Base-by-base conservation (phyloP, 2,113 vertebrate species). In the Merops nubicus region DNA sequence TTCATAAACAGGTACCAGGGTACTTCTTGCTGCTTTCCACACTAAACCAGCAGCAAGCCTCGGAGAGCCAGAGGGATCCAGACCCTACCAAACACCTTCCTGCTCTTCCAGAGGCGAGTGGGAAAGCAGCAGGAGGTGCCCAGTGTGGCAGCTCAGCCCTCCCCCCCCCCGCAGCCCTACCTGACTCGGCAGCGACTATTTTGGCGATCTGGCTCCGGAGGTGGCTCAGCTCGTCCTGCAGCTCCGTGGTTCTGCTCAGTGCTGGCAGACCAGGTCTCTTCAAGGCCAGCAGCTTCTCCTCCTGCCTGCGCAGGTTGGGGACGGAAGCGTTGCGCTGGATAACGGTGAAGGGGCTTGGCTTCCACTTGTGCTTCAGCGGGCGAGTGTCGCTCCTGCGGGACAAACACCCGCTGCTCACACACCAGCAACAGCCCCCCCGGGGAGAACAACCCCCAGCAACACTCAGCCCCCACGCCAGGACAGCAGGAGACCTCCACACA, bases 321-420 rank as follows among this genome's bases (percentile, higher is more conserved):
- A 99, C 99, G 0, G 99, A 99, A 21, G 99, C 99, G 78, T 99
- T 99, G 42, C 99, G 98, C 85, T 99, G 99, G 86, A 99, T 99
- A 34, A 99, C 98, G 2, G 99, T 98, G 96, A 99, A 98, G 48
- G 99, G 99, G 22, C 99, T 99, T 2, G 99, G 99, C 91, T 99
- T 98, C 99, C 99, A 99, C 59, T 99, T 99, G 53, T 99, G 99
- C 97, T 99, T 99, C 85, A 99, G 97, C 1, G 99, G 99, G 16
- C 99, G 99, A 5, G 98, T 91, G 96, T 99, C 99, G 3, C 99
- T 99, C 94, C 99, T 99, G 6, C 26, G 14, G 89, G 64, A 87
- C 73, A 95, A 31, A 82, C 82, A 29, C 20, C 88, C 31, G 22
- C 11, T 42, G 33, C 25, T 42, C 42, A 69, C 11, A 68, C 12